Evolutionary conservation across 2,888 invertebrate species (phyloP), one percentile per base, ranked within the genome.

Genomic region (Hypomecis atomaria): DNA sequence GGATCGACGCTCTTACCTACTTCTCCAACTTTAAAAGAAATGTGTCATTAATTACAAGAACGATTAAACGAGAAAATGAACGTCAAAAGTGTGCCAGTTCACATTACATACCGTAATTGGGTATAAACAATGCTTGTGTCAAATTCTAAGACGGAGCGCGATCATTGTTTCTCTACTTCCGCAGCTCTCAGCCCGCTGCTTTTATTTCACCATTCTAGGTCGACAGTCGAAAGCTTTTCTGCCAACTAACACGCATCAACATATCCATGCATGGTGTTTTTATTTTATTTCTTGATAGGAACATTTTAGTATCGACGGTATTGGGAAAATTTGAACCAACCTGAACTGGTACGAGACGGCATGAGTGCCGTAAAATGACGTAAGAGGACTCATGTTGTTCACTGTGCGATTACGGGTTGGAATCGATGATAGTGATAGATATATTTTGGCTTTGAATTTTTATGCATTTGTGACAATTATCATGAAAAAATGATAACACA

Each of bases 161-260:
- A 73, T 73, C 71, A 72, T 73, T 72, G 71, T 75, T 68, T 65
- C 37, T 45, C 49, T 58, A 69, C 69, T 72, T 71, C 72, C 69
- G 71, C 55, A 55, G 63, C 57, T 66, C 66, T 65, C 65, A 65
- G 61, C 56, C 13, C 62, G 65, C 52, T 65, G 65, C 54, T 57
- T 66, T 67, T 67, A 66, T 67, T 71, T 69, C 62, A 53, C 65
- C 59, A 70, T 66, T 61, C 53, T 63, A 62, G 66, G 57, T 52
- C 57, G 57, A 37, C 53, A 59, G 52, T 66, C 44, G 49, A 55
- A 62, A 64, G 64, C 66, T 71, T 65, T 65, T 54, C 62, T 56
- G 36, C 57, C n/a, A 59, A 58, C 49, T 53, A 44, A 52, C 45
- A 52, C 59, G 40, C 50, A 11, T 56, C 47, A 36, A 45, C 42